These are phyloP conservation scores for Hemiscyllium ocellatum DNA, from an alignment of 2,113 vertebrate genomes.

Conservation along the genomic window DNA sequence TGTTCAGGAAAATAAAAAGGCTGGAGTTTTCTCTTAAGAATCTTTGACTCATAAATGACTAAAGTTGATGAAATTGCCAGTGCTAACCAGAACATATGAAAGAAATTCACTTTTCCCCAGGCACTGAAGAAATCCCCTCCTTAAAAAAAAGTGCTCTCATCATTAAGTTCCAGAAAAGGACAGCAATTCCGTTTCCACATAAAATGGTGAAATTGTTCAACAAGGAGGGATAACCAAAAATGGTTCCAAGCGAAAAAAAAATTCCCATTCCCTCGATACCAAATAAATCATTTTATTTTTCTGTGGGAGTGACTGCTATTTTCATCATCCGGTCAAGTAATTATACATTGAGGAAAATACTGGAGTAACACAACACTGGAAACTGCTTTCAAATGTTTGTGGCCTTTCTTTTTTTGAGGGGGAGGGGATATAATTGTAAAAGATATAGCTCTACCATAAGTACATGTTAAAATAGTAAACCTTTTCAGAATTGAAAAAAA, in stretches of 20 bases:
- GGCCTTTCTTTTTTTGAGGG: neutral
- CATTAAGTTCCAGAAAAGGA: neutral
- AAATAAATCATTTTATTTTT: neutral
- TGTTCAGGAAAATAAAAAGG: slow-evolving; percentile 26
- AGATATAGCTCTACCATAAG: neutral
- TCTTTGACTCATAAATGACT: slow-evolving; percentile 36
- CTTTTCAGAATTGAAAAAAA: no score
- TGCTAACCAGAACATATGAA: neutral
- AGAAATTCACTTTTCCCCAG: neutral
- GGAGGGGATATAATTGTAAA: neutral
- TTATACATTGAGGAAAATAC: neutral
- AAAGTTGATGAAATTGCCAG: slow-evolving; percentile 17
- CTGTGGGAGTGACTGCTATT: neutral
- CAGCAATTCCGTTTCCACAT: neutral
- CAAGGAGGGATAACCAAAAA: neutral
- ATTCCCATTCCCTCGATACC: neutral
- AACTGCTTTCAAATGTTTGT: slow-evolving; percentile 1
- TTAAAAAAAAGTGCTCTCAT: slow-evolving; percentile 13
- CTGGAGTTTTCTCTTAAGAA: slow-evolving; percentile 22
- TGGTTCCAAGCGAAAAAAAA: neutral
- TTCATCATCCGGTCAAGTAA: neutral
- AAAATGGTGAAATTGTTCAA: slow-evolving; percentile 1
- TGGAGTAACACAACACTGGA: neutral
- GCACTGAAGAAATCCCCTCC: neutral
- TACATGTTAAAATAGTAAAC: neutral